Conservation (phyloP, 2,113 vertebrate genomes). For the Cichladusa arquata region DNA sequence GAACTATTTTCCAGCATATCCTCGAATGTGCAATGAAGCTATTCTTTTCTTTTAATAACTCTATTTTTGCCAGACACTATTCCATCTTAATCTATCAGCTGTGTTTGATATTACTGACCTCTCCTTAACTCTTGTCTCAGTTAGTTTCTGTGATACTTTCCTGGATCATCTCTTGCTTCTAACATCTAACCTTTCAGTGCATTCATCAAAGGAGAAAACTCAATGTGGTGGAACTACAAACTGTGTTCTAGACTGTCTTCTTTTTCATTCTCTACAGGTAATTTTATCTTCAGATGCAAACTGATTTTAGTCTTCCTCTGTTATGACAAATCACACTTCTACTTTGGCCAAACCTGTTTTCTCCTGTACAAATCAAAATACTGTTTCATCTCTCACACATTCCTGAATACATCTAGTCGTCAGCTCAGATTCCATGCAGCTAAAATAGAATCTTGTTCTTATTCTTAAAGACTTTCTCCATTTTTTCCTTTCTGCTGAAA, state of each 20-base stretch:
- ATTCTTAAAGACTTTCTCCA: not conserved
- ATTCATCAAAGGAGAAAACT: not conserved
- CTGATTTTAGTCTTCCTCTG: not conserved
- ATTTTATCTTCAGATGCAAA: not conserved
- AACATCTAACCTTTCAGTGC: not conserved
- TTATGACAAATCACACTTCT: not conserved
- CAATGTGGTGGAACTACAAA: not conserved
- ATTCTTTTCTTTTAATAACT: not conserved
- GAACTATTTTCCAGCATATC: not conserved
- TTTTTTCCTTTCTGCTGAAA: not conserved
- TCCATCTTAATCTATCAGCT: not conserved
- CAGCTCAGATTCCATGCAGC: not conserved
- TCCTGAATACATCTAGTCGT: not conserved
- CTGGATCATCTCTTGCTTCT: not conserved
- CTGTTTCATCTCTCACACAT: not conserved
- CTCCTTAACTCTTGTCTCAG: not conserved
- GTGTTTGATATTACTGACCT: not conserved
- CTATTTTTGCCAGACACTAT: not conserved
- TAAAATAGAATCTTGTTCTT: not conserved
- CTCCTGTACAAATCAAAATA: not conserved
- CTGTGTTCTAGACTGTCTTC: not conserved
- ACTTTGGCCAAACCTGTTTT: not conserved
- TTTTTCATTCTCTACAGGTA: not conserved
- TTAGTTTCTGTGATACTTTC: not conserved
- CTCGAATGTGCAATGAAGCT: not conserved